Evolutionary conservation across 2,888 invertebrate genomes (phyloP).

Genomic region (Tachystola acroxantha): DNA sequence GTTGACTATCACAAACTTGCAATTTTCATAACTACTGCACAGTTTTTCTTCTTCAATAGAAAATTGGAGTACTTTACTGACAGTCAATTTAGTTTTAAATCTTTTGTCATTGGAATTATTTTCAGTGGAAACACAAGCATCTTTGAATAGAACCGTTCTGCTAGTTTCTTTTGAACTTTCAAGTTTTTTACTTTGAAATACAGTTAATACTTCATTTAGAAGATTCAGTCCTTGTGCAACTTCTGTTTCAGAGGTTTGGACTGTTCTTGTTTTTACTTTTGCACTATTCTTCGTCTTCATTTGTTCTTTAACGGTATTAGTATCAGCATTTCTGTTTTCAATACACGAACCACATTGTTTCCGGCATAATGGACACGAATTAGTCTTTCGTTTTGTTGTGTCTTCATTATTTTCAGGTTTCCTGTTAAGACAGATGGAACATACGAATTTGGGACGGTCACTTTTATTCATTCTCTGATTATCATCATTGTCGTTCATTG

Average conservation of each 20-base stretch:
- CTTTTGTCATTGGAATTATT: slow-evolving; percentile 6
- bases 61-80: slow-evolving; percentile 40
- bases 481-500: slow-evolving; percentile 23
- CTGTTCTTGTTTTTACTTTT: slow-evolving; percentile 25
- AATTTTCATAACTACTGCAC: slow-evolving; percentile 22
- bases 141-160: slow-evolving; percentile 39
- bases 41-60: slow-evolving; percentile 37
- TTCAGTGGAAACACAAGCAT: slow-evolving; percentile 44
- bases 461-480: too few species aligned
- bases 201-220: slow-evolving; percentile 59
- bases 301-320: slow-evolving; percentile 8
- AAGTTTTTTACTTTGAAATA: slow-evolving; percentile 52
- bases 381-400: slow-evolving; percentile 23
- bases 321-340: not conserved
- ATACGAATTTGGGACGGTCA: slow-evolving; percentile 35
- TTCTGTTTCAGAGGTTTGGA: slow-evolving; percentile 46
- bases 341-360: slow-evolving; percentile 16
- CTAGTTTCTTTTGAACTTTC: slow-evolving; percentile 17
- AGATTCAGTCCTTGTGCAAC: slow-evolving; percentile 41
- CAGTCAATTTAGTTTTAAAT: slow-evolving; percentile 23
- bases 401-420: slow-evolving; percentile 17
- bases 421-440: slow-evolving; percentile 48
- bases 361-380: slow-evolving; percentile 38
- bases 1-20: slow-evolving; percentile 40
- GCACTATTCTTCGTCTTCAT: slow-evolving; percentile 13